A percentile compares a stretch with the other conserved stretches of the same genome.
Evolutionary conservation across 2,113 vertebrate species (phyloP).

Genomic region (Epinephelus fuscoguttatus): DNA sequence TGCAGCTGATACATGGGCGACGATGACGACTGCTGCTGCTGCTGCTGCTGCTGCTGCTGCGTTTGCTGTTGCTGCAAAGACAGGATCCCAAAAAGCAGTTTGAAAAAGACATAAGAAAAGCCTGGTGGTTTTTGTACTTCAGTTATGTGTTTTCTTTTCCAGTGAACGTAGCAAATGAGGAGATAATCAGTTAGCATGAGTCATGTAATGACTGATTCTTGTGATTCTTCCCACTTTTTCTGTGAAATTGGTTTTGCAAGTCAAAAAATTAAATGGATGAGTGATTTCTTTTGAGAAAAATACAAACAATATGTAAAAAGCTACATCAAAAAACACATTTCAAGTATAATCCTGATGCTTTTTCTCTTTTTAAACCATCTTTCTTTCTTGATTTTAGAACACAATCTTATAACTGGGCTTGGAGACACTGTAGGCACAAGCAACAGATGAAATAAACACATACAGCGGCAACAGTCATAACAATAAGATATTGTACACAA

Average conservation of each 20-base stretch:
- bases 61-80: constrained; percentile 52
- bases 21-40: constrained; percentile 36
- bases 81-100: constrained; percentile 1
- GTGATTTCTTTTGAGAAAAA: constrained; percentile 6
- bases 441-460: constrained; percentile 36
- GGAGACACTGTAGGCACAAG: background rate
- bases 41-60: constrained; percentile 28
- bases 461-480: constrained; percentile 30
- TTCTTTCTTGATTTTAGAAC: background rate
- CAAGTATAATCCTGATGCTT: background rate
- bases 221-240: constrained; percentile 6
- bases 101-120: constrained; percentile 1
- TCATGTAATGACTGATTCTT: constrained; percentile 31
- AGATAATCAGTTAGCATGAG: constrained; percentile 8
- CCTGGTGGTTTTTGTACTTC: background rate
- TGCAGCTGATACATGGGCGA: constrained; percentile 65
- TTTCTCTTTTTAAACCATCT: background rate
- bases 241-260: constrained; percentile 25
- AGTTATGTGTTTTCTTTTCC: background rate
- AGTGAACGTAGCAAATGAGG: background rate
- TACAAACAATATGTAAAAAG: background rate
- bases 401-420: constrained; percentile 3
- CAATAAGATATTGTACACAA: constrained; percentile 42
- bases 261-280: background rate
- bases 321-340: background rate